phyloP scores from a whole-genome alignment of 2,888 invertebrate species.

The Timema cristinae region DNA sequence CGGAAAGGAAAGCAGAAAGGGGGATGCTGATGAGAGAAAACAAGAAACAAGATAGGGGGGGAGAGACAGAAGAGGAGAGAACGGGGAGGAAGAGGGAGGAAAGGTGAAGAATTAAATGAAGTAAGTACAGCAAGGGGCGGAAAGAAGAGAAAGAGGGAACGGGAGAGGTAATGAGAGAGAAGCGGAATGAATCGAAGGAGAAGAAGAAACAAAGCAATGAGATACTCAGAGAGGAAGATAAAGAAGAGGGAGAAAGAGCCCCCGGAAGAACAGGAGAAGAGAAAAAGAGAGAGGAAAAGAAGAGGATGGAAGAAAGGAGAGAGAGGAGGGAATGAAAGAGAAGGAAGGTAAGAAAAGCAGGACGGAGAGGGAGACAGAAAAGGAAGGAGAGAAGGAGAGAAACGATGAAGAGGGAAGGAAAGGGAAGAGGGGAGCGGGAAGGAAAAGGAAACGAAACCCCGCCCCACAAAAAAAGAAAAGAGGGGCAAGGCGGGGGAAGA shows the following conservation, averaged over 20 bases:
- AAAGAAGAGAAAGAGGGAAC: too few relatives aligned
- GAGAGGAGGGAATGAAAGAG: not conserved
- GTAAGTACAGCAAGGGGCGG: too few relatives aligned
- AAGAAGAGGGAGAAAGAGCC: not conserved
- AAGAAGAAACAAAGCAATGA: not conserved
- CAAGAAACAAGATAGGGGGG: too few relatives aligned
- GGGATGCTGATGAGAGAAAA: too few relatives aligned
- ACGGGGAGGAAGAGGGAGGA: too few relatives aligned
- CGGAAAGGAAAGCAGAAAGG: too few relatives aligned
- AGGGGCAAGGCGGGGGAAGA: too few relatives aligned
- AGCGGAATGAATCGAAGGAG: not conserved
- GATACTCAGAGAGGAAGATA: not conserved
- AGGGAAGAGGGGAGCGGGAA: constrained; percentile 6
- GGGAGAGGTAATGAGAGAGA: not conserved
- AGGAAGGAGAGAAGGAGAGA: not conserved
- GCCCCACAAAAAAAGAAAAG: too few relatives aligned
- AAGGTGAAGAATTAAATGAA: too few relatives aligned
- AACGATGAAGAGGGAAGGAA: not conserved
- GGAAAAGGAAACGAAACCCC: too few relatives aligned
- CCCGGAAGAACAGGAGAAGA: not conserved
- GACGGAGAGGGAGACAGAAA: not conserved
- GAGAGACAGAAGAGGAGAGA: too few relatives aligned
- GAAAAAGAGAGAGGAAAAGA: not conserved
- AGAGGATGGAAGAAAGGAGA: not conserved
- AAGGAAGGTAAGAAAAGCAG: not conserved